Percentiles rank a stretch among this genome's conserved stretches.
Evolutionary conservation across 2,888 invertebrate genomes (phyloP).

Genomic region (Chalcosyrphus nemorum): DNA sequence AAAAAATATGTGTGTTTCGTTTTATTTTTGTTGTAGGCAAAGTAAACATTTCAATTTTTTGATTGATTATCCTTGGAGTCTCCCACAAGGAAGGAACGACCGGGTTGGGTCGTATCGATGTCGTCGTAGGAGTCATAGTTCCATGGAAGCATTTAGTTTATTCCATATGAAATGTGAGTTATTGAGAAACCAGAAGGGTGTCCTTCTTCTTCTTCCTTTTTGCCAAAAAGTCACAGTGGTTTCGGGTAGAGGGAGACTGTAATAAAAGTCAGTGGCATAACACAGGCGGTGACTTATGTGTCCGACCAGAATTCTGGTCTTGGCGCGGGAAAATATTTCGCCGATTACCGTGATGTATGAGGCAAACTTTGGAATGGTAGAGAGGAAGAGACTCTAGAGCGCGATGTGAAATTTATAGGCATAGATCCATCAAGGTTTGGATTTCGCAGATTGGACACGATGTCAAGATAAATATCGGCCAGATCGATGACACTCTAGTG

Average conservation of each 20-base stretch:
- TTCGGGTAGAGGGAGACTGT: conserved; percentile 31
- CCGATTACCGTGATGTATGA: conserved; percentile 64
- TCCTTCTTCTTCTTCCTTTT: conserved; percentile 13
- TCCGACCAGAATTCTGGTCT: conserved; percentile 46
- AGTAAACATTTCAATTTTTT: conserved; percentile 67
- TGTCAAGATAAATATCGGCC: conserved; percentile 46
- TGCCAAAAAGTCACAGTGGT: conserved; percentile 32
- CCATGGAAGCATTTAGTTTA: conserved; percentile 5
- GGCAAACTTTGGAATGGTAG: neutral
- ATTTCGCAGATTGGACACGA: conserved; percentile 46
- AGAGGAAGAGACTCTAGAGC: neutral
- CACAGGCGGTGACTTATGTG: conserved; percentile 65
- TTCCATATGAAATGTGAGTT: conserved; percentile 11
- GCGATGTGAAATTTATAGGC: conserved; percentile 46
- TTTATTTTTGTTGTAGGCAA: conserved; percentile 5
- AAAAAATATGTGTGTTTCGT: neutral
- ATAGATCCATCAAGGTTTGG: conserved; percentile 46
- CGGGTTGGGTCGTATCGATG: conserved; percentile 17
- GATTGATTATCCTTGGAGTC: conserved; percentile 57
- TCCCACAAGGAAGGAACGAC: neutral
- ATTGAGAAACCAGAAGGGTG: conserved; percentile 4
- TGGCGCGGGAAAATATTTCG: conserved; percentile 65
- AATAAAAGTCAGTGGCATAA: conserved; percentile 67
- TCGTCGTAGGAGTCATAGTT: conserved; percentile 33
- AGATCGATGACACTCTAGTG: conserved; percentile 16